Evolutionary conservation across 2,888 invertebrate species (phyloP).

Genomic region (Rhagonycha fulva): DNA sequence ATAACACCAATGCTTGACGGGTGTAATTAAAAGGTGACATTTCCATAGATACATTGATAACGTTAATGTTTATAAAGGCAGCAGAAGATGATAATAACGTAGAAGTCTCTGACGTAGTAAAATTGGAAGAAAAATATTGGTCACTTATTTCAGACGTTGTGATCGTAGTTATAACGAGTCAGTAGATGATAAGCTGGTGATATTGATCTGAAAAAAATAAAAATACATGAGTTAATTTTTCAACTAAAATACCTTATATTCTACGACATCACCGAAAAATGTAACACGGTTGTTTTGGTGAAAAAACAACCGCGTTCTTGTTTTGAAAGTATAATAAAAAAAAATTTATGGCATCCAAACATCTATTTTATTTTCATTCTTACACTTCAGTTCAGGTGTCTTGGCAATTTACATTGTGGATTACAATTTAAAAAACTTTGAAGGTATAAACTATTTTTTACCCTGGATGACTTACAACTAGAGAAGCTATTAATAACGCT

Average conservation of each 20-base stretch:
- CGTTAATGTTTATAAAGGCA: slow-evolving; percentile 34
- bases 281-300: no score
- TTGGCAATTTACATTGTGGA: neutral
- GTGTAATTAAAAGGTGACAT: slow-evolving; percentile 45
- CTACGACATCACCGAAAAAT: no score
- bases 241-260: no score
- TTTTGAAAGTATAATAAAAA: no score
- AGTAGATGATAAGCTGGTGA: neutral
- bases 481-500: neutral
- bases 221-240: neutral
- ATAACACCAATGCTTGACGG: slow-evolving; percentile 45
- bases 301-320: no score
- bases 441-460: neutral
- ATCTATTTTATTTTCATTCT: neutral
- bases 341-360: neutral
- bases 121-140: slow-evolving; percentile 15
- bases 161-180: neutral
- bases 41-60: slow-evolving; percentile 49
- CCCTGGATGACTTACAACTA: no score
- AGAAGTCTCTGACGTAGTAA: slow-evolving; percentile 15
- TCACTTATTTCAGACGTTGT: slow-evolving; percentile 10
- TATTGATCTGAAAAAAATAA: neutral
- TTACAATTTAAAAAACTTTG: neutral
- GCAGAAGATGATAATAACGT: slow-evolving; percentile 13
- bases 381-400: neutral